Percentiles rank a stretch among this genome's conserved stretches.
These are phyloP conservation scores for Enteromius mattozi DNA, from an alignment of 2,797 vertebrate genomes.

Conservation along the genomic window DNA sequence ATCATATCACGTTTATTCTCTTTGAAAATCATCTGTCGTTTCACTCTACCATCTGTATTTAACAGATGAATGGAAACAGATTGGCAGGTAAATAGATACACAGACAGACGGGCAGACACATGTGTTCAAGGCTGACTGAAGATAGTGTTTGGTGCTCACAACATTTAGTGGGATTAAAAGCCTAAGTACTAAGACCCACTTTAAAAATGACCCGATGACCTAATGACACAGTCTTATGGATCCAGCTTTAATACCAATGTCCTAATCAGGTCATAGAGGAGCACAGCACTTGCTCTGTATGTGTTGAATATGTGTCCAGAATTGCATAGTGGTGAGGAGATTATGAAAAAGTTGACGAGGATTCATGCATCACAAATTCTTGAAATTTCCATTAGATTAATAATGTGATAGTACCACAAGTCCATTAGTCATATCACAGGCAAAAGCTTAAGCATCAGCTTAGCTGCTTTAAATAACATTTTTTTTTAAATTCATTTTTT, in stretches of 20 bases:
- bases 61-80: slow-evolving; percentile 32
- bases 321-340: slow-evolving; percentile 26
- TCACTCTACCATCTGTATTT: slow-evolving; percentile 45
- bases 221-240: slow-evolving; percentile 23
- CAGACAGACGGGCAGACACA: slow-evolving; percentile 18
- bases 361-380: slow-evolving; percentile 14
- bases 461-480: neutral
- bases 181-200: slow-evolving; percentile 13
- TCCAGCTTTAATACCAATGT: slow-evolving; percentile 35
- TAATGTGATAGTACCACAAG: slow-evolving; percentile 59
- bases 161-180: slow-evolving; percentile 35
- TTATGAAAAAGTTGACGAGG: slow-evolving; percentile 36
- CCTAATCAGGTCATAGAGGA: slow-evolving; percentile 32
- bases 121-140: slow-evolving; percentile 4
- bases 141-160: neutral
- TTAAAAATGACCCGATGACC: slow-evolving; percentile 30
- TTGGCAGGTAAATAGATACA: slow-evolving; percentile 19
- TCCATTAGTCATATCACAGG: slow-evolving; percentile 61
- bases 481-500: neutral
- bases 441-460: slow-evolving; percentile 2
- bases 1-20: slow-evolving; percentile 40
- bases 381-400: slow-evolving; percentile 51
- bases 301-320: slow-evolving; percentile 13
- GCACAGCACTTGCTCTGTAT: slow-evolving; percentile 9
- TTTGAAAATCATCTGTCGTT: slow-evolving; percentile 31